A percentile compares a stretch with the other conserved stretches of the same genome.
phyloP scores from a whole-genome alignment of 2,113 vertebrate genomes.

The Tympanuchus pallidicinctus region DNA sequence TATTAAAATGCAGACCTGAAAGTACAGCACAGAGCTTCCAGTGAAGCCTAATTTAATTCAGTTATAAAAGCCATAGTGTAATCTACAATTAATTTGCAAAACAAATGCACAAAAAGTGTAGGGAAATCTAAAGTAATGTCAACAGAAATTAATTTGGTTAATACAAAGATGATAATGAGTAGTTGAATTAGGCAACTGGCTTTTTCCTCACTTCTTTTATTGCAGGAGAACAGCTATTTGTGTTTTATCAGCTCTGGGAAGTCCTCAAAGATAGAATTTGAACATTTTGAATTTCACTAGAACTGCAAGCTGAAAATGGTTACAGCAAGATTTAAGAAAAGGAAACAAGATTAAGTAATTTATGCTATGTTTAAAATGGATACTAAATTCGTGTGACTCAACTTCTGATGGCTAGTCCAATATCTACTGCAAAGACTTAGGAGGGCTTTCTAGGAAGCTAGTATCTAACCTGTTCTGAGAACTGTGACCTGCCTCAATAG shows the following conservation, averaged over 20 bases:
- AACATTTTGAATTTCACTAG: background rate
- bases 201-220: background rate
- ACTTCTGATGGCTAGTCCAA: background rate
- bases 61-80: background rate
- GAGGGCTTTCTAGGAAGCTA: background rate
- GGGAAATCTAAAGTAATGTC: background rate
- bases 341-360: background rate
- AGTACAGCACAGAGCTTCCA: background rate
- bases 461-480: background rate
- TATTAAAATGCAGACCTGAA: background rate
- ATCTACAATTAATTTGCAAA: constrained; percentile 5
- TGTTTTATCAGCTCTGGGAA: background rate
- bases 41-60: background rate
- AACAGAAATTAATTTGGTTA: background rate
- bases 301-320: background rate
- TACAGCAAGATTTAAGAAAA: background rate
- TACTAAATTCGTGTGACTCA: background rate
- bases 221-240: background rate
- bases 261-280: background rate
- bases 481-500: background rate
- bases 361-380: background rate
- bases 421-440: background rate
- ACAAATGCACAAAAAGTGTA: background rate
- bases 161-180: background rate
- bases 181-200: background rate